Conservation (phyloP, 2,797 vertebrate genomes). For the Limosa lapponica region DNA sequence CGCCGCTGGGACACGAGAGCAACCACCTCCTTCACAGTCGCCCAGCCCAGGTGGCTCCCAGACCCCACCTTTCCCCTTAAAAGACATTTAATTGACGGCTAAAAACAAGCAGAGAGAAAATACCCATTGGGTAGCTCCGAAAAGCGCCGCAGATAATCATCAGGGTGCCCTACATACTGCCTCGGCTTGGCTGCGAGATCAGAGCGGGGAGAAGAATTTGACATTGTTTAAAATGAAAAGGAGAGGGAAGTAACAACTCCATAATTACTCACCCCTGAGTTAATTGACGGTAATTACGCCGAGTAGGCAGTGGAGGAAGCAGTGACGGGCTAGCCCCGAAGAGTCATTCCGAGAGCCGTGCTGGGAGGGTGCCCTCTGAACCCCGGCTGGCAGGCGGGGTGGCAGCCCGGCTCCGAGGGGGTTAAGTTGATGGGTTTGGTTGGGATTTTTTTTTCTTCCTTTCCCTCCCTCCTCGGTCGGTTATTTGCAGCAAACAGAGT, state of each 20-base stretch:
- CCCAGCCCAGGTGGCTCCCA: constrained; percentile 19
- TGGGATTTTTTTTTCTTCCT: not conserved
- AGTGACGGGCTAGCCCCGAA: not conserved
- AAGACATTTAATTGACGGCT: constrained; percentile 54
- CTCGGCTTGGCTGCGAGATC: constrained; percentile 31
- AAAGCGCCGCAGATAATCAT: not conserved
- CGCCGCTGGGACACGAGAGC: not conserved
- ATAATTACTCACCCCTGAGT: constrained; percentile 53
- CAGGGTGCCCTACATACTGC: constrained; percentile 55
- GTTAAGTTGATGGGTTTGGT: constrained; percentile 61
- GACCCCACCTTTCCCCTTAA: constrained; percentile 44
- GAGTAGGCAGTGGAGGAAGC: constrained; percentile 52
- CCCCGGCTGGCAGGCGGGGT: not conserved
- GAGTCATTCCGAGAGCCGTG: not conserved
- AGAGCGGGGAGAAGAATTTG: constrained; percentile 12
- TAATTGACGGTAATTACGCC: constrained; percentile 69
- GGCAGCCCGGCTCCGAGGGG: constrained; percentile 34
- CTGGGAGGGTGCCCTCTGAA: constrained; percentile 10
- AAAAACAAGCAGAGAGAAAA: not conserved
- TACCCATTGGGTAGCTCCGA: constrained; percentile 36
- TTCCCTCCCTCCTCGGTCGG: not conserved
- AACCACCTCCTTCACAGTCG: not conserved
- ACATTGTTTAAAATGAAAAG: constrained; percentile 6
- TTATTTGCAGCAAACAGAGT: constrained; percentile 24
- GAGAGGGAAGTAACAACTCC: constrained; percentile 55